Evolutionary conservation across 2,797 vertebrate genomes (phyloP).

Genomic region (Eulemur coronatus): DNA sequence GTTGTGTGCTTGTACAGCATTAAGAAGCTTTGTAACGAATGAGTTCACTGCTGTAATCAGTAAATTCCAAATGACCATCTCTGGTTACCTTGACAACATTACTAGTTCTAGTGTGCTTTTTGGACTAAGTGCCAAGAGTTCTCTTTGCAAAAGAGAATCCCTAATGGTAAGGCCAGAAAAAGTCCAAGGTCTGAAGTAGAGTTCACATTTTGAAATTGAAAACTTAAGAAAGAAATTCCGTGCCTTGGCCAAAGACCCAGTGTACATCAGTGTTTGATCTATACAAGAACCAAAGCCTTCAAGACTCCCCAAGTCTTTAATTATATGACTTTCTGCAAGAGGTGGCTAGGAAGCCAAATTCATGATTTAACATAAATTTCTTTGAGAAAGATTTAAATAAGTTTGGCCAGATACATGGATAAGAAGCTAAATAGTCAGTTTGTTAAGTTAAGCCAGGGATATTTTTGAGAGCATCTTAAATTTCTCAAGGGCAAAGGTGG

Average conservation of each 20-base stretch:
- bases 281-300: not conserved
- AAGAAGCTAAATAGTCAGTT: not conserved
- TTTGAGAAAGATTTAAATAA: constrained; percentile 36
- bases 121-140: not conserved
- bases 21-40: not conserved
- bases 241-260: constrained; percentile 16
- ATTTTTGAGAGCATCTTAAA: not conserved
- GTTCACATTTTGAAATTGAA: constrained; percentile 56
- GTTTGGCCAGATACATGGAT: not conserved
- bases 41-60: not conserved
- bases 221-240: constrained; percentile 13
- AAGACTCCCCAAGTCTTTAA: not conserved
- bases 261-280: not conserved
- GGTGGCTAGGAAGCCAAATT: constrained; percentile 2
- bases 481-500: not conserved
- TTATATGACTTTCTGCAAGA: not conserved
- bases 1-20: not conserved
- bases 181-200: constrained; percentile 56
- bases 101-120: not conserved
- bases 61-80: not conserved
- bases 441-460: not conserved
- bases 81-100: not conserved
- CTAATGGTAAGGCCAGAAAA: not conserved
- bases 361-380: constrained; percentile 10
- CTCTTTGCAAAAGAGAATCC: constrained; percentile 35